These are phyloP conservation scores for Cinara cedri DNA, from an alignment of 2,888 invertebrate species.

Conservation along the genomic window DNA sequence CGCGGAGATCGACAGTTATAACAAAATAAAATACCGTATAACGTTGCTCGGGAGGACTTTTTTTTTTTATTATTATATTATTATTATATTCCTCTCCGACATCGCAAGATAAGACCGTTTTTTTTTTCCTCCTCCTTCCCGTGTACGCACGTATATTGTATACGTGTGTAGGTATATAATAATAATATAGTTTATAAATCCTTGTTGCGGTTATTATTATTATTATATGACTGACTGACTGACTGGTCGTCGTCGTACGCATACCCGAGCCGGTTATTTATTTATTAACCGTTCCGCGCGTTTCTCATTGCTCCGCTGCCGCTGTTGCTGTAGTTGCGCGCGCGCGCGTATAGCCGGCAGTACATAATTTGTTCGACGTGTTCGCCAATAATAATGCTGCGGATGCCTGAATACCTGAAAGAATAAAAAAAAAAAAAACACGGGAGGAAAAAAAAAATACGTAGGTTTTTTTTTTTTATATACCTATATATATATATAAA, in stretches of 20 bases:
- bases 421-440: too few species aligned
- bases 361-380: not conserved
- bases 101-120: not conserved
- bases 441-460: too few species aligned
- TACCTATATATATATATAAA: too few species aligned
- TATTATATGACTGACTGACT: too few species aligned
- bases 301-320: not conserved
- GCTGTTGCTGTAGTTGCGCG: not conserved
- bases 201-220: not conserved
- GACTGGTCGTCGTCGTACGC: too few species aligned
- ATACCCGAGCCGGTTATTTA: not conserved
- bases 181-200: not conserved
- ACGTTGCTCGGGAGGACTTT: not conserved
- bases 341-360: not conserved
- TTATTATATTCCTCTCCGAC: not conserved
- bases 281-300: not conserved
- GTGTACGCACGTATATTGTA: too few species aligned
- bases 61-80: not conserved
- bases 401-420: not conserved
- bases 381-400: too few species aligned
- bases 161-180: too few species aligned
- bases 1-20: slow-evolving; percentile 35
- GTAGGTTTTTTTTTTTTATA: too few species aligned
- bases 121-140: not conserved
- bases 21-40: slow-evolving; percentile 38